These are phyloP conservation scores for Chymomyza procnemis DNA, from an alignment of 2,888 invertebrate species.

Conservation along the genomic window DNA sequence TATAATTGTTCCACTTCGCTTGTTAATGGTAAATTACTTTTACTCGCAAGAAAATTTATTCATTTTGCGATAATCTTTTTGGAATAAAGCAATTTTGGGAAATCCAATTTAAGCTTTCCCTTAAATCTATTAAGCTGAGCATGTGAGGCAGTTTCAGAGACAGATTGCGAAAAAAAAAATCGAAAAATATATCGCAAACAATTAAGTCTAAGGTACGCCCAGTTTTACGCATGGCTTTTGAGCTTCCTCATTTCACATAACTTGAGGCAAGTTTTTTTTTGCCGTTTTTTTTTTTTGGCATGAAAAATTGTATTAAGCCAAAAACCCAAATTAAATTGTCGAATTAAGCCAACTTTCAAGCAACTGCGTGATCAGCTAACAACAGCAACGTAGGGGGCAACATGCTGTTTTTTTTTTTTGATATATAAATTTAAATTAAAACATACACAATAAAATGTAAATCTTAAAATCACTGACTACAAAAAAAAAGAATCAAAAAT, in stretches of 20 bases:
- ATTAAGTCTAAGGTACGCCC: constrained; percentile 29
- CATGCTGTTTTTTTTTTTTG: not conserved
- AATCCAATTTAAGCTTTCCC: not conserved
- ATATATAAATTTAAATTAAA: constrained; percentile 63
- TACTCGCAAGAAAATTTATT: too few species aligned
- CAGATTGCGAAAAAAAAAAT: not conserved
- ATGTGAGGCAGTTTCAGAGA: not conserved
- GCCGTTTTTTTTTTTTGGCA: not conserved
- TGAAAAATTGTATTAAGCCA: constrained; percentile 48
- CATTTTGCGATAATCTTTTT: too few species aligned
- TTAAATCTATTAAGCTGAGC: not conserved
- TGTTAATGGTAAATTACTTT: too few species aligned
- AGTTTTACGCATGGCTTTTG: constrained; percentile 7
- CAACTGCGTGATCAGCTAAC: constrained; percentile 28
- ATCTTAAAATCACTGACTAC: constrained; percentile 24
- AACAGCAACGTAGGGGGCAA: not conserved
- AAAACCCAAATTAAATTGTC: constrained; percentile 69
- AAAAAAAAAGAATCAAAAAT: not conserved
- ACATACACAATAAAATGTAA: constrained; percentile 71
- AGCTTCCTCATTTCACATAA: constrained; percentile 64
- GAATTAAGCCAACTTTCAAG: constrained; percentile 61
- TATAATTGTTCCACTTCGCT: too few species aligned
- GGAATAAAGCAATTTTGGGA: not conserved
- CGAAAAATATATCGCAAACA: not conserved
- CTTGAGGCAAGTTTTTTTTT: constrained; percentile 24